These are phyloP conservation scores for Chalcis sispes DNA, from an alignment of 2,888 invertebrate genomes.

Conservation along the genomic window DNA sequence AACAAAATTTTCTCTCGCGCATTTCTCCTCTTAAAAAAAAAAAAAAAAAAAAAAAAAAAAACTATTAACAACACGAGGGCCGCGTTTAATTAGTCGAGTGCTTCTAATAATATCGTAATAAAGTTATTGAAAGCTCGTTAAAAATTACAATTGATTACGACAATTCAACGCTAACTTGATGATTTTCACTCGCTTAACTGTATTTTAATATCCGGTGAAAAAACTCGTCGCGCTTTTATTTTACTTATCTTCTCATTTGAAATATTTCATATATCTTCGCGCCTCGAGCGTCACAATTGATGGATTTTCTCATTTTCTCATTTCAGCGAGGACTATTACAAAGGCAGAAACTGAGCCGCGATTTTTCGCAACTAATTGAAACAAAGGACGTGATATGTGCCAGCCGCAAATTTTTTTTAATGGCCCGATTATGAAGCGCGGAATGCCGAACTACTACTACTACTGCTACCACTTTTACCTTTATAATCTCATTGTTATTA, in stretches of 20 bases:
- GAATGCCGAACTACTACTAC: constrained; percentile 24
- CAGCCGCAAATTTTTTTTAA: constrained; percentile 16
- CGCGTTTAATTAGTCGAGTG: no score
- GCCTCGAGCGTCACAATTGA: not conserved
- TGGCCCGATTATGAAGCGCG: no score
- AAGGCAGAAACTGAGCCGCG: constrained; percentile 75
- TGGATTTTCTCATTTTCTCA: not conserved
- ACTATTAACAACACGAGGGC: no score
- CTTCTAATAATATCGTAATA: no score
- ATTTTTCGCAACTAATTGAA: constrained; percentile 19
- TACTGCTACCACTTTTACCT: constrained; percentile 27
- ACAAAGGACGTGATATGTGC: constrained; percentile 38
- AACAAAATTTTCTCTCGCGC: no score
- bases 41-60: no score
- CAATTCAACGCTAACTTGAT: not conserved
- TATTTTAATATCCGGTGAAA: not conserved
- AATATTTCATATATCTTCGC: not conserved
- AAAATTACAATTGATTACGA: no score
- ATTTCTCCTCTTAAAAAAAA: no score
- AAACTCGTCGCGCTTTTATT: not conserved
- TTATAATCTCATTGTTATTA: constrained; percentile 6
- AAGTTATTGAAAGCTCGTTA: constrained; percentile 30
- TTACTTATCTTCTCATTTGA: not conserved
- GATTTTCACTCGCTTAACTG: constrained; percentile 10
- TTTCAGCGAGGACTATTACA: constrained; percentile 84